Evolutionary conservation across 2,888 invertebrate genomes (phyloP).

Genomic region (Drosophila yooni): DNA sequence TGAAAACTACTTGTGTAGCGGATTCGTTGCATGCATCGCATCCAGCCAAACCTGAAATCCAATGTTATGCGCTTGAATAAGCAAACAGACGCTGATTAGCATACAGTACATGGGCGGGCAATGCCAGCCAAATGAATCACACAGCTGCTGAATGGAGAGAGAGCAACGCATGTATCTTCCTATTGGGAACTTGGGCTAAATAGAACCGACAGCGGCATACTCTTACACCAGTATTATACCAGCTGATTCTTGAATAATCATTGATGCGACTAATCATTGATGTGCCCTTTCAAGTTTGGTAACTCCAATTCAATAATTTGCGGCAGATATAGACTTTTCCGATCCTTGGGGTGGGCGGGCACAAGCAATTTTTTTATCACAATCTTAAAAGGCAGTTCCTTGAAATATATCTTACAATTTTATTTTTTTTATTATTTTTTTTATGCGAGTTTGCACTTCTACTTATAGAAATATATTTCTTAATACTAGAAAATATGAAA

Average conservation of each 20-base stretch:
- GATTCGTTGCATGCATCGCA: slow-evolving; percentile 22
- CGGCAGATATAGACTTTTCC: neutral
- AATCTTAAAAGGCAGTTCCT: neutral
- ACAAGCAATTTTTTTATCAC: no score
- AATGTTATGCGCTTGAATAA: slow-evolving; percentile 33
- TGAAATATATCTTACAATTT: neutral
- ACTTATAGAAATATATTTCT: neutral
- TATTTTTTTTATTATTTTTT: no score
- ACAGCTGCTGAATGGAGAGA: neutral
- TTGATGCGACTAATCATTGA: neutral
- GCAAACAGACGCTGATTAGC: slow-evolving; percentile 33
- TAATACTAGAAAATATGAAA: neutral
- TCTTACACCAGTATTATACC: neutral
- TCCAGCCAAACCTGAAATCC: slow-evolving; percentile 30
- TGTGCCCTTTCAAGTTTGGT: neutral
- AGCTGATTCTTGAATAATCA: neutral
- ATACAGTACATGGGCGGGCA: neutral
- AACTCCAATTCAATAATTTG: neutral
- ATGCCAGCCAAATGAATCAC: neutral
- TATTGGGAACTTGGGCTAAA: neutral
- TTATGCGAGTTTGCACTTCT: no score
- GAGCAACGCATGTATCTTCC: no score
- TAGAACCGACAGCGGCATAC: neutral
- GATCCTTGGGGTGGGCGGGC: no score
- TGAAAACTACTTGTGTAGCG: slow-evolving; percentile 37